Base-by-base conservation (phyloP, 2,888 invertebrate species). In the Mesochorus sp. region DNA sequence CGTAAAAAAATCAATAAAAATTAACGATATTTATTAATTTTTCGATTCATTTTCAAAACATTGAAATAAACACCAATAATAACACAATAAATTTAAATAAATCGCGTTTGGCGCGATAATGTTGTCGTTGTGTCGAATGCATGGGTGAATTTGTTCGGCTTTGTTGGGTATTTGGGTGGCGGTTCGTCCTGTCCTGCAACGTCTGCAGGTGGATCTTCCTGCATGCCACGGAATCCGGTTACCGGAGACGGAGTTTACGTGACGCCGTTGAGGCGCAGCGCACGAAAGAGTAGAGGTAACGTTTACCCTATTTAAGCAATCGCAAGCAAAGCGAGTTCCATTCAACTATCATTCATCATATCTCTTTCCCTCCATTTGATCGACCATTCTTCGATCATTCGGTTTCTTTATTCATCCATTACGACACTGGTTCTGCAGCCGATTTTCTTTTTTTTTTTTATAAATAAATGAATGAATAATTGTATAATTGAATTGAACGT, bases 201-300 rank as follows among this genome's bases (percentile, higher is more conserved):
- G 76, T 82, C 84, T 85, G 87, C 88, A 90, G 90, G 90, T 87
- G 88, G 89, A 86, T 83, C 85, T 79, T 88, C 90, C 84, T 88
- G 89, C 85, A 86, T 93, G 92, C 92, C 92, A 91, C 93, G 94
- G 92, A 94, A 94, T 88, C 94, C 93, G 85, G 94, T 94, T 91
- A 94, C 94, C 86, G 94, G 94, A 88, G 93, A 93, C 88, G 94
- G 93, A 87, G 92, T 94, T 89, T 88, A 89, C 87, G 88, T 93
- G 91, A 92, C 92, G 91, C 92, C 92, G 87, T 91, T 86, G 89
- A 90, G 89, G 87, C 90, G 90, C 87, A 88, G 84, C 88, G 85
- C 87, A 87, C 87, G 89, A 89, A 91, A 85, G 87, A 88, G 85
- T 85, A 85, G 89, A 91, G 91, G 91, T 91, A 91, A 90, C 83